Percentiles rank a stretch among this genome's conserved stretches.
phyloP scores from a whole-genome alignment of 2,888 invertebrate genomes.

The Dendrolimus houi region DNA sequence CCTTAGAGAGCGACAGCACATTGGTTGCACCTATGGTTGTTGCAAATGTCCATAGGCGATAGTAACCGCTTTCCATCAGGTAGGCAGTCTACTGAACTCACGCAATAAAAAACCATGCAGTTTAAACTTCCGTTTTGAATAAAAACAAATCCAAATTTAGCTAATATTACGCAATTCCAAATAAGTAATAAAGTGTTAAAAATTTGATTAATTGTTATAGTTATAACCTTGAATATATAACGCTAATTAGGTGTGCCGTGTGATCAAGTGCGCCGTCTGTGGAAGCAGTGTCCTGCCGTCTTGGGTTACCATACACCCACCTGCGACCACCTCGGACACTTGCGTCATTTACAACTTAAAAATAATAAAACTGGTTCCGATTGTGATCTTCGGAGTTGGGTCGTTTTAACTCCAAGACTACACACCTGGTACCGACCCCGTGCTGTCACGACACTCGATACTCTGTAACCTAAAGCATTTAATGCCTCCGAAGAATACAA shows the following conservation, averaged over 20 bases:
- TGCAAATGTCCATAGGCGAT: too few relatives aligned
- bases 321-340: slow-evolving; percentile 60
- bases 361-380: slow-evolving; percentile 73
- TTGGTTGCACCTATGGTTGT: too few relatives aligned
- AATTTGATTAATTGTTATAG: neutral
- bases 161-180: too few relatives aligned
- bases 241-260: neutral
- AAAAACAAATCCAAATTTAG: too few relatives aligned
- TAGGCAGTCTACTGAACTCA: too few relatives aligned
- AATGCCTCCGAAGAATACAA: slow-evolving; percentile 33
- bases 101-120: too few relatives aligned
- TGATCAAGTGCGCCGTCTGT: slow-evolving; percentile 19
- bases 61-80: too few relatives aligned
- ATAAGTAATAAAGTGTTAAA: too few relatives aligned
- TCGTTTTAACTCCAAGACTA: slow-evolving; percentile 58
- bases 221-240: neutral
- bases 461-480: slow-evolving; percentile 34
- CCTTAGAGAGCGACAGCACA: too few relatives aligned
- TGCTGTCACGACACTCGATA: slow-evolving; percentile 49
- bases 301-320: slow-evolving; percentile 55
- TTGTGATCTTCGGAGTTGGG: slow-evolving; percentile 70
- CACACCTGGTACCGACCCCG: slow-evolving; percentile 62
- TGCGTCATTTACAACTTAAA: slow-evolving; percentile 75
- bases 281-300: slow-evolving; percentile 28
- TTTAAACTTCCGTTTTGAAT: too few relatives aligned